Evolutionary conservation across 1,140 invertebrate genomes (phyloP).

Genomic region (Drosophila nigrodunni): DNA sequence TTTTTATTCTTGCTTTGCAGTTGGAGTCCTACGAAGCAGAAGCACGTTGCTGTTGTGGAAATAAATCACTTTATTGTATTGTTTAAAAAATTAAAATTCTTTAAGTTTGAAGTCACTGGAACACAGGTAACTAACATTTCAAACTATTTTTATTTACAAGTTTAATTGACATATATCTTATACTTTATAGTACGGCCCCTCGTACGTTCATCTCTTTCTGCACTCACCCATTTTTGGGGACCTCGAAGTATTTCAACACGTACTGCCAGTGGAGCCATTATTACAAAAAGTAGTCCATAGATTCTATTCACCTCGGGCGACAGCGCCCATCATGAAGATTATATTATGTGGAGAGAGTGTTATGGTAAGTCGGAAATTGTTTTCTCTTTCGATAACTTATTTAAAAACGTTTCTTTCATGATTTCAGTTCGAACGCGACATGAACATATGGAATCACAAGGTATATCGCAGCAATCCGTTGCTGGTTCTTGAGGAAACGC

Average conservation of each 20-base stretch:
- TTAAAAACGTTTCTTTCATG: neutral
- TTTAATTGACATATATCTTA: neutral
- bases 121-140: conserved; percentile 54
- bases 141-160: neutral
- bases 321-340: conserved; percentile 89
- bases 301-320: conserved; percentile 88
- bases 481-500: conserved; percentile 90
- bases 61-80: conserved; percentile 65
- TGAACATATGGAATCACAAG: conserved; percentile 96
- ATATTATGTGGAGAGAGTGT: conserved; percentile 89
- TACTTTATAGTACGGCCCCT: conserved; percentile 90
- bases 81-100: conserved; percentile 54
- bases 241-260: conserved; percentile 90
- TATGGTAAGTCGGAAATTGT: conserved; percentile 87
- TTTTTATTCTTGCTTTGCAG: conserved; percentile 33
- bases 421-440: conserved; percentile 92
- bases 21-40: conserved; percentile 49
- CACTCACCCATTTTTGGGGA: conserved; percentile 87
- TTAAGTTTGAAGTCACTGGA: conserved; percentile 61
- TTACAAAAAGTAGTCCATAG: conserved; percentile 92
- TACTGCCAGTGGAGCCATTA: conserved; percentile 92
- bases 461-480: conserved; percentile 89
- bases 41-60: conserved; percentile 65
- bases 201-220: conserved; percentile 90
- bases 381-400: neutral